These are phyloP conservation scores for Dissostichus mawsoni DNA, from an alignment of 2,113 vertebrate genomes.

Conservation along the genomic window DNA sequence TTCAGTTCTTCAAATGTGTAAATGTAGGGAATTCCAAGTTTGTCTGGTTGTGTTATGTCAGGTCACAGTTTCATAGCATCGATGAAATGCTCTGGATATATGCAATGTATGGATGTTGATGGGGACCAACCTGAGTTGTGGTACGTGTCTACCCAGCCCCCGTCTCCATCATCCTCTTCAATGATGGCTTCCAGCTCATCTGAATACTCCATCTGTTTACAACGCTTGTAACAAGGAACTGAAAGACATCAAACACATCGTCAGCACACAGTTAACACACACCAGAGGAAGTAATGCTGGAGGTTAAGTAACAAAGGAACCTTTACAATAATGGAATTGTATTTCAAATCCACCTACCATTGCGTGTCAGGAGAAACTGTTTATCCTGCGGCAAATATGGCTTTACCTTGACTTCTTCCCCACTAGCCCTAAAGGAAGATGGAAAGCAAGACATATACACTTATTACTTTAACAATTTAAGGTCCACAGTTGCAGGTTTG, in stretches of 20 bases:
- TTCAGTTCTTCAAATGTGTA: too few relatives aligned
- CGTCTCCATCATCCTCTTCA: conserved; percentile 99
- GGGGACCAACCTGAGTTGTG: conserved; percentile 90
- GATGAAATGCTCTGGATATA: neutral
- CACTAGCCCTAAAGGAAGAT: conserved; percentile 87
- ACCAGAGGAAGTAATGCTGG: neutral
- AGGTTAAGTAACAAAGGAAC: neutral
- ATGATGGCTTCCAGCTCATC: conserved; percentile 98
- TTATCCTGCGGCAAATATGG: conserved; percentile 94
- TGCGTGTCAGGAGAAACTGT: conserved; percentile 97
- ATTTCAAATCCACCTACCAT: conserved; percentile 80
- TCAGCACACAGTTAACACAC: neutral
- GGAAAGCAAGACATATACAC: neutral
- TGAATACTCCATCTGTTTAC: conserved; percentile 99
- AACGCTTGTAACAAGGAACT: conserved; percentile 98
- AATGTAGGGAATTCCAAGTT: too few relatives aligned
- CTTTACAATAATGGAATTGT: neutral
- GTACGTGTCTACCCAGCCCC: conserved; percentile 99
- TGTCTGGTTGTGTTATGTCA: too few relatives aligned
- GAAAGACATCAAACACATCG: neutral
- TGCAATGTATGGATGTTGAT: neutral
- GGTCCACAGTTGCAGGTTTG: too few relatives aligned
- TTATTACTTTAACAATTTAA: neutral
- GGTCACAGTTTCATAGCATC: too few relatives aligned
- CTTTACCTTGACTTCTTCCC: conserved; percentile 96